Conservation (phyloP, 2,888 invertebrate genomes). For the Drosophila macrospina region DNA sequence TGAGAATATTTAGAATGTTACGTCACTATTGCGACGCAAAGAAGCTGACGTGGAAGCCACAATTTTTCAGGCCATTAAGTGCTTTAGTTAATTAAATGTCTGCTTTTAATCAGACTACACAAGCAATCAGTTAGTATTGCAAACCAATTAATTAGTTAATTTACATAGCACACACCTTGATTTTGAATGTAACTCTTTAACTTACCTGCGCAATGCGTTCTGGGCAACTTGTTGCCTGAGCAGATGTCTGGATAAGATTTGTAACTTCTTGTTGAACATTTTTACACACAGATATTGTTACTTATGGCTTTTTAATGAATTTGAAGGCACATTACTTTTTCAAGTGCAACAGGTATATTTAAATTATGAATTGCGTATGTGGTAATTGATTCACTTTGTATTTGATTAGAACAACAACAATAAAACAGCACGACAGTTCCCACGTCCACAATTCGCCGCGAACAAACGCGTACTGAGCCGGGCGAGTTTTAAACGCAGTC, state of each 20-base stretch:
- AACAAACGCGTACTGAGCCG: conserved; percentile 21
- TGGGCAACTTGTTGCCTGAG: conserved; percentile 30
- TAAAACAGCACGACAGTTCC: background rate
- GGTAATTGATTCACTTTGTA: background rate
- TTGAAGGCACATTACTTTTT: conserved; percentile 21
- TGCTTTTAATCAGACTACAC: background rate
- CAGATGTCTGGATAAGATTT: conserved; percentile 40
- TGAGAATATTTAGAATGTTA: conserved; percentile 17
- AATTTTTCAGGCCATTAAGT: background rate
- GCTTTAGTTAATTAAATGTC: background rate
- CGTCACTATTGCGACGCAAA: conserved; percentile 18
- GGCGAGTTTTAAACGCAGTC: background rate
- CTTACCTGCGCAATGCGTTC: conserved; percentile 55
- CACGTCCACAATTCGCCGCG: conserved; percentile 27
- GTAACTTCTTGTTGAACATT: conserved; percentile 52
- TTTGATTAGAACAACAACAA: background rate
- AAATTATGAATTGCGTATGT: background rate
- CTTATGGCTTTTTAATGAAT: background rate
- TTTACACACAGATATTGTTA: background rate
- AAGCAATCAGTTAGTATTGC: background rate
- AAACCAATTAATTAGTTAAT: background rate
- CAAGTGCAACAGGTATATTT: background rate
- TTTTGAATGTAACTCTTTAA: background rate
- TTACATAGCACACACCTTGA: background rate
- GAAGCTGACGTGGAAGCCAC: conserved; percentile 14